Evolutionary conservation across 2,797 vertebrate genomes (phyloP).

Genomic region (Hemitrygon akajei): DNA sequence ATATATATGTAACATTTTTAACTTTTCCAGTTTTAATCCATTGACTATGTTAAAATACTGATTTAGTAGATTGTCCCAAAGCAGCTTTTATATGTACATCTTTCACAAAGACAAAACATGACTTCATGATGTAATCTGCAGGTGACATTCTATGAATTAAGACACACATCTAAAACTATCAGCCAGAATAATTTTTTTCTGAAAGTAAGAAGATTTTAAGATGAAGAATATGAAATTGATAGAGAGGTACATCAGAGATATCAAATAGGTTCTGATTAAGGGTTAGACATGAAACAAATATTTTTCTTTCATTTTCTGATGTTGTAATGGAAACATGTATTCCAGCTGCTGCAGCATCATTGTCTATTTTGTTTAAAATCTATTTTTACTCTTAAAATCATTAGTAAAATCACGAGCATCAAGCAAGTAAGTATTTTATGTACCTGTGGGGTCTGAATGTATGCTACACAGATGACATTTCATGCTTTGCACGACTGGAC

Average conservation of each 20-base stretch:
- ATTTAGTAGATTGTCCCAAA: background rate
- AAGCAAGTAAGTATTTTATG: background rate
- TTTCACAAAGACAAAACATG: background rate
- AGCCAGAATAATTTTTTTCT: background rate
- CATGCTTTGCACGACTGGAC: background rate
- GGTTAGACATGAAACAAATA: background rate
- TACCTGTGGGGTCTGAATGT: background rate
- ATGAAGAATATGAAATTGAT: background rate
- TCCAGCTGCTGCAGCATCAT: background rate
- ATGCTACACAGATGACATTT: background rate
- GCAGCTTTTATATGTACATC: background rate
- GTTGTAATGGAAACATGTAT: background rate
- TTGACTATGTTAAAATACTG: background rate
- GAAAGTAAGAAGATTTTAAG: background rate
- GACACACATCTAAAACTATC: background rate
- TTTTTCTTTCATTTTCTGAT: background rate
- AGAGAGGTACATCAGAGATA: background rate
- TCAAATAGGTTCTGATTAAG: background rate
- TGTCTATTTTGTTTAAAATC: background rate
- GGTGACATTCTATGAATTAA: background rate
- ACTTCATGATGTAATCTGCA: no score
- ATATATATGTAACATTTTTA: background rate
- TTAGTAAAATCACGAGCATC: background rate
- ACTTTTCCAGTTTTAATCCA: background rate
- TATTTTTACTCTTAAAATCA: background rate